Base-by-base conservation (phyloP, 1,140 invertebrate species). In the Atopsyche davidsoni region DNA sequence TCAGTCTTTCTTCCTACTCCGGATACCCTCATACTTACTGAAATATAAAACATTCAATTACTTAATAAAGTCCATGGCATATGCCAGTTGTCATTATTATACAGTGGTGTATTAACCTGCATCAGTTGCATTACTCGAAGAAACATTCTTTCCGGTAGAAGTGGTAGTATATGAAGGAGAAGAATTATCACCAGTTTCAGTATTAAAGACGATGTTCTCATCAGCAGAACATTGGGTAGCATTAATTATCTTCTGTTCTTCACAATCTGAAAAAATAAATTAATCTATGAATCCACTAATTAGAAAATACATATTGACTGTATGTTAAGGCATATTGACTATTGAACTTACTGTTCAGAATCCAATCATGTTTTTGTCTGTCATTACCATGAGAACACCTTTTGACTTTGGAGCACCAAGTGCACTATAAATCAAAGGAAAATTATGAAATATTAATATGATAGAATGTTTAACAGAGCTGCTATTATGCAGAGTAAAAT, bases 351-450 rank as follows among this genome's bases (percentile, higher is more conserved):
- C 82, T 79, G 58, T 84, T 82, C 1, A 79, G 67, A 11, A 90
- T 59, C 94, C 94, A 99, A 19, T 92, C 85, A 64, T 98, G 94
- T 14, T 90, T 79, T 35, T 84, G 75, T 34, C 93, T 77, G 63
- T 92, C 96, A 3, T 86, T 81, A n/a, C 92, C 94, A 59, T 84
- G 88, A 11, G 90, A 95, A 64, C 94, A 96, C 44, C 85, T 79
- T 19, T 82, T 78, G 9, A 87, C 66, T 2, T 70, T 71, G 1
- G 85, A 76, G 67, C 96, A 98, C 96, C 96, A 98, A 10, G 77
- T 72, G 62, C 92, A 96, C 75, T 87, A 64, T 32, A 74, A 70
- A 57, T 46, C 36, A 43, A 58, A 40, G 11, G 36, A 25, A 28
- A 42, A 19, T 16, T 24, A 25, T 43, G 25, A 6, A 28, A 28